phyloP scores from a whole-genome alignment of 1,140 invertebrate genomes.

The Drosophila melanica region DNA sequence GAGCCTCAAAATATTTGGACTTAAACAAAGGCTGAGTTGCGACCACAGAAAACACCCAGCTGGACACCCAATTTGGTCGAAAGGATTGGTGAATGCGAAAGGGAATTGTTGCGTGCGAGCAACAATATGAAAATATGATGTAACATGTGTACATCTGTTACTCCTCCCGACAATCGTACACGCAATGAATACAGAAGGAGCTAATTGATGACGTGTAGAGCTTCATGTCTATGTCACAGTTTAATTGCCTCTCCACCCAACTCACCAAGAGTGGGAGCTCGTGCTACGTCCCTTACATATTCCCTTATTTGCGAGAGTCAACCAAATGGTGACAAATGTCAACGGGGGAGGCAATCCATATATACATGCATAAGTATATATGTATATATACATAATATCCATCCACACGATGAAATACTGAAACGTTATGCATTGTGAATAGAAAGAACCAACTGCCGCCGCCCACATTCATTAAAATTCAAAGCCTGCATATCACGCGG shows the following conservation, averaged over 20 bases:
- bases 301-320: slow-evolving; percentile 6
- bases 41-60: slow-evolving; percentile 53
- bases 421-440: slow-evolving; percentile 9
- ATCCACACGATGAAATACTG: slow-evolving; percentile 20
- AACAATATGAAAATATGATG: slow-evolving; percentile 32
- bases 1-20: slow-evolving; percentile 74
- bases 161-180: slow-evolving; percentile 31
- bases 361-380: slow-evolving; percentile 57
- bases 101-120: slow-evolving; percentile 1
- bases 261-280: slow-evolving; percentile 17
- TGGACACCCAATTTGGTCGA: slow-evolving; percentile 29
- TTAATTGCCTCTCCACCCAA: slow-evolving; percentile 61
- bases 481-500: slow-evolving; percentile 21
- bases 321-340: slow-evolving; percentile 51
- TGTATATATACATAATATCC: slow-evolving; percentile 26
- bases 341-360: slow-evolving; percentile 43
- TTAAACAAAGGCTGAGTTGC: slow-evolving; percentile 45
- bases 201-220: slow-evolving; percentile 67
- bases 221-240: slow-evolving; percentile 55
- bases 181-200: slow-evolving; percentile 50
- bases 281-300: slow-evolving; percentile 12
- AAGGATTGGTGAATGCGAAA: slow-evolving; percentile 43
- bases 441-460: neutral
- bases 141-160: slow-evolving; percentile 51
- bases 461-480: slow-evolving; percentile 59